Evolutionary conservation across 2,797 vertebrate species (phyloP).

Genomic region (Esox lucius): DNA sequence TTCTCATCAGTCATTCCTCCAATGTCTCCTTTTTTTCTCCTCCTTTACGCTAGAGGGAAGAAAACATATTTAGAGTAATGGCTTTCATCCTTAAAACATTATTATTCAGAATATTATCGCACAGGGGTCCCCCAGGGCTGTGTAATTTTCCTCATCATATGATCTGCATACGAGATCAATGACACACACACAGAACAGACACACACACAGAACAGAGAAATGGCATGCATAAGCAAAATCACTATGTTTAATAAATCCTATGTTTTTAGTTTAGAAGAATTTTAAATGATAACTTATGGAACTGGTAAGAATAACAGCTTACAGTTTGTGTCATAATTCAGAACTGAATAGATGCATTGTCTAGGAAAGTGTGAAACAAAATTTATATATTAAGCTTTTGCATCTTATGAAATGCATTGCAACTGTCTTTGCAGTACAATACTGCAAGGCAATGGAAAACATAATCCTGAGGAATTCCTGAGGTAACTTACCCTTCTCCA

Average conservation of each 20-base stretch:
- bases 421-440: too few species aligned
- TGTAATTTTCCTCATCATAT: slow-evolving; percentile 44
- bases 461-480: too few species aligned
- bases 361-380: too few species aligned
- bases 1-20: slow-evolving; percentile 31
- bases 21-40: background rate
- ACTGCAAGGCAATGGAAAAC: too few species aligned
- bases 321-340: background rate
- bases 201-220: slow-evolving; percentile 6
- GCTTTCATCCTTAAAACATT: slow-evolving; percentile 27
- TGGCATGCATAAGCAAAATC: background rate
- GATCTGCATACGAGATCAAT: slow-evolving; percentile 49
- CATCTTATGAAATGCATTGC: too few species aligned
- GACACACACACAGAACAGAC: background rate
- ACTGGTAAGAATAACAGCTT: background rate
- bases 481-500: background rate
- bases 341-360: too few species aligned
- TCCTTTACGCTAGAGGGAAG: slow-evolving; percentile 25
- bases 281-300: background rate
- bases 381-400: too few species aligned
- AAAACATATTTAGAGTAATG: slow-evolving; percentile 24
- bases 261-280: background rate
- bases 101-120: slow-evolving; percentile 36
- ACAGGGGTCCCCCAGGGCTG: slow-evolving; percentile 19
- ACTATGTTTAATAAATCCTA: background rate